Conservation (phyloP, 2,797 vertebrate species). For the Serranus cabrilla region DNA sequence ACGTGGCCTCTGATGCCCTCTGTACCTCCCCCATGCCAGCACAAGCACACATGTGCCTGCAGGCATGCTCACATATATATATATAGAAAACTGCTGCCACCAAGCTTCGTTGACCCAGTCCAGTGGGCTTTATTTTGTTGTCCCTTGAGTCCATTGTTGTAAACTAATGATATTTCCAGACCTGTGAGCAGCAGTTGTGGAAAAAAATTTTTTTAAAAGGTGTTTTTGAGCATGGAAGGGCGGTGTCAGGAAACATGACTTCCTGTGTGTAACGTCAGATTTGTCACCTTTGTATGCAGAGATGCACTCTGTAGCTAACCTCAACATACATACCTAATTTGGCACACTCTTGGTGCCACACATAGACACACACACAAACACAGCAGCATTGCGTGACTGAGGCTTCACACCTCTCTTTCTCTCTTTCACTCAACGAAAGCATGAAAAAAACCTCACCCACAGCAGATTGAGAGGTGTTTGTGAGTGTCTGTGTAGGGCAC, state of each 20-base stretch:
- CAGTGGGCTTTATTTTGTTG: constrained; percentile 5
- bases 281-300: constrained; percentile 41
- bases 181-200: background rate
- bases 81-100: constrained; percentile 21
- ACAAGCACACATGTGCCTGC: constrained; percentile 45
- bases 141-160: constrained; percentile 18
- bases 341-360: constrained; percentile 8
- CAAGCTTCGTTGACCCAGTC: background rate
- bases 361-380: constrained; percentile 25
- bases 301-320: constrained; percentile 31
- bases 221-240: constrained; percentile 38
- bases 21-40: constrained; percentile 42
- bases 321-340: constrained; percentile 39
- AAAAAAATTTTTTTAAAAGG: constrained; percentile 12
- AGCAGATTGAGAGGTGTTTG: constrained; percentile 75
- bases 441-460: constrained; percentile 67
- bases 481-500: constrained; percentile 42
- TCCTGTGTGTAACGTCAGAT: constrained; percentile 58
- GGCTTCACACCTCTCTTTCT: constrained; percentile 76
- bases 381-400: constrained; percentile 76
- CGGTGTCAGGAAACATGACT: constrained; percentile 42
- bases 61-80: background rate
- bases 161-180: constrained; percentile 34
- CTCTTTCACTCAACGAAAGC: constrained; percentile 74
- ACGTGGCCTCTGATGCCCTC: constrained; percentile 65